These are phyloP conservation scores for Silurus meridionalis DNA, from an alignment of 2,113 vertebrate species.

Conservation along the genomic window DNA sequence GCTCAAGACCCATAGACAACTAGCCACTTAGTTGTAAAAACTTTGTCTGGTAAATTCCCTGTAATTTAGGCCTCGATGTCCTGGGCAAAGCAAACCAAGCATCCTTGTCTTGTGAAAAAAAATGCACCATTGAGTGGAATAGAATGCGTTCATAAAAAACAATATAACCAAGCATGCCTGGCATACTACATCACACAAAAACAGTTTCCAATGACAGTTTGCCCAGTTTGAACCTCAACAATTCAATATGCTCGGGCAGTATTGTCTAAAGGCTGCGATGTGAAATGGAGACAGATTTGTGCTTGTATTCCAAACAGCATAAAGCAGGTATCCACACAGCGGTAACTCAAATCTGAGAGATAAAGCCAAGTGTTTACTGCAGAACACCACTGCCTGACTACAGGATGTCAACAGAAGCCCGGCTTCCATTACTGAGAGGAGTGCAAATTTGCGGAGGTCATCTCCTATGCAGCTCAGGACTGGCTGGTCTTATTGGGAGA, in stretches of 20 bases:
- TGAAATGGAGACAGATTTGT: neutral
- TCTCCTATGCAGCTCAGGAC: neutral
- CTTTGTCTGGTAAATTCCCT: neutral
- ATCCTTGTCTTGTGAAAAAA: neutral
- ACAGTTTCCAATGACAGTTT: neutral
- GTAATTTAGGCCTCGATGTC: neutral
- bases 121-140: neutral
- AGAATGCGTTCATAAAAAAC: neutral
- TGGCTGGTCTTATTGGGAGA: neutral
- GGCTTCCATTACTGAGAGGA: slow-evolving; percentile 15
- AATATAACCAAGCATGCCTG: neutral
- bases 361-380: slow-evolving; percentile 22
- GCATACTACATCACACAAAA: neutral
- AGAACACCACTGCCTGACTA: neutral
- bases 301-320: neutral
- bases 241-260: neutral
- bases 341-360: slow-evolving; percentile 5
- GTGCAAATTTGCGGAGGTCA: neutral
- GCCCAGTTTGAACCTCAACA: too few relatives aligned
- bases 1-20: neutral
- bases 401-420: slow-evolving; percentile 5
- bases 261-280: neutral
- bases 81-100: neutral
- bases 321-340: slow-evolving; percentile 11
- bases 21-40: neutral